Evolutionary conservation across 2,797 vertebrate genomes (phyloP), one percentile per base, ranked within the genome.

Genomic region (Arctocebus calabarensis): DNA sequence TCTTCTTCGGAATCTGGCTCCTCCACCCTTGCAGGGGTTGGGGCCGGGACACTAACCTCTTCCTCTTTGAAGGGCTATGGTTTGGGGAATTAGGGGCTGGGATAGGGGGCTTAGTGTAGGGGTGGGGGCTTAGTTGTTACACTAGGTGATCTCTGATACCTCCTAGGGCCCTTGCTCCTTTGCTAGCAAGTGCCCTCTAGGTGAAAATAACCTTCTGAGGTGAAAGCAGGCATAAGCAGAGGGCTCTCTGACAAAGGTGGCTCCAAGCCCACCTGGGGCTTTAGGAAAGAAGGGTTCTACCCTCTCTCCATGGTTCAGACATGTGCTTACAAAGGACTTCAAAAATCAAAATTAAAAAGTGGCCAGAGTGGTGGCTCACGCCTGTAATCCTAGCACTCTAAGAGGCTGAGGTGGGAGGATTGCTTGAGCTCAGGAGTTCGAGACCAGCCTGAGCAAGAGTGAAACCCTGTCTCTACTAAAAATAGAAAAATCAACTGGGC

Each of bases 221-320:
- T 45, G 55, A 70, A 17, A 66, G 64, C 40, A 91, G 71, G 37
- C 2, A 34, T 37, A 70, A 27, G 29, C 23, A 37, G 61, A 40
- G 48, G 45, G 7, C 2, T 22, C 34, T 37, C 32, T 2, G 14
- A 32, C 37, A 37, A 61, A n/a, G 52, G 62, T 7, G 8, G 5
- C 37, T 75, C 23, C 20, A 12, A 13, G 17, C 12, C 10, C n/a
- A 4, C 3, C 12, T 0, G 32, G 48, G 55, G 13, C 27, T 82
- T 59, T 32, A 62, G 43, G 81, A 64, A 0, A 0, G 14, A 0
- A 4, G 71, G 7, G 22, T 3, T 0, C 66, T 13, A 83, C 61
- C 25, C 85, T 84, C n/a, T 57, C n/a, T 61, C 84, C 59, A 10
- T 43, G 70, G 91, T 64, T 14, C 10, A 77, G 92, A 70, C 96